phyloP scores from a whole-genome alignment of 92 coral and sea anemone species.

The Epizoanthus illoricatus region DNA sequence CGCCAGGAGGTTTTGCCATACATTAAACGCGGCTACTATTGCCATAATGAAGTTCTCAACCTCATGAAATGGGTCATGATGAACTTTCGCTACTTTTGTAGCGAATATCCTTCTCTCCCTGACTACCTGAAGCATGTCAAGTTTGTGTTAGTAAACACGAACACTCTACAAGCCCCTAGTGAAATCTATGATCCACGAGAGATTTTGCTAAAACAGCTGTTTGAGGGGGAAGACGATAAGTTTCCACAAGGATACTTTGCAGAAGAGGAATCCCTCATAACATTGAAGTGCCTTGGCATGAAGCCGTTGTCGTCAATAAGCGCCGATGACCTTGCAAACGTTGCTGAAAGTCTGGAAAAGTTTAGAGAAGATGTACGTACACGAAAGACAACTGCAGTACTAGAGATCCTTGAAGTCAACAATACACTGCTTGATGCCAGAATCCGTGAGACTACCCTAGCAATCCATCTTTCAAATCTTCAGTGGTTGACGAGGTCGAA shows the following conservation, averaged over 20 bases:
- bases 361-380: conserved; percentile 13
- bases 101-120: conserved; percentile 12
- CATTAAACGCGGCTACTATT: conserved; percentile 20
- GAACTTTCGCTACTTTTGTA: background rate
- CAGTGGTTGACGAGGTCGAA: conserved; percentile 47
- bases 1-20: conserved; percentile 32
- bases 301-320: conserved; percentile 14
- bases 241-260: conserved; percentile 36
- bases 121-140: conserved; percentile 13
- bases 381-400: conserved; percentile 35
- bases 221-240: conserved; percentile 38
- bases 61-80: conserved; percentile 40
- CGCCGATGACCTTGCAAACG: conserved; percentile 32
- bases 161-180: conserved; percentile 35
- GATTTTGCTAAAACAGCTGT: conserved; percentile 26
- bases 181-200: conserved; percentile 48
- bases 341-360: background rate
- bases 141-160: conserved; percentile 27
- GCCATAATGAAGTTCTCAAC: conserved; percentile 11
- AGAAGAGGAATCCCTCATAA: conserved; percentile 4
- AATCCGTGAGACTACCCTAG: background rate
- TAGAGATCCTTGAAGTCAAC: conserved; percentile 21
- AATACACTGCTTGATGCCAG: background rate
- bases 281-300: conserved; percentile 33
- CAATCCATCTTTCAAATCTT: background rate